Percentiles rank a stretch among this genome's conserved stretches.
These are phyloP conservation scores for Nycticebus coucang DNA, from an alignment of 2,113 vertebrate genomes.

Conservation along the genomic window DNA sequence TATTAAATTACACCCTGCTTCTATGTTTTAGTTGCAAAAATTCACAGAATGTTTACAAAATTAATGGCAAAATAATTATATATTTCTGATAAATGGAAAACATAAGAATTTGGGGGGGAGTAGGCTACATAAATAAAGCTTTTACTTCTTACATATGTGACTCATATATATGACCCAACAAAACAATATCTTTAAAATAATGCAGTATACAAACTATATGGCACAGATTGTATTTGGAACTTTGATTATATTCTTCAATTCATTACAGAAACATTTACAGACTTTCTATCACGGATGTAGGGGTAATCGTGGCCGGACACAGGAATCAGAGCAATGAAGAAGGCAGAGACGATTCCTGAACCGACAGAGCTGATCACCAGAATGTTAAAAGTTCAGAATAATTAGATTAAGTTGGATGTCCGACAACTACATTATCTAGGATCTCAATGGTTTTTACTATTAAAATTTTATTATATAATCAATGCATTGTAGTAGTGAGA, in stretches of 20 bases:
- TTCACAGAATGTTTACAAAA: background rate
- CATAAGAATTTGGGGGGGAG: background rate
- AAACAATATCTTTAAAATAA: background rate
- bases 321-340: background rate
- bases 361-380: background rate
- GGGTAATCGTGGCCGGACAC: rapidly evolving
- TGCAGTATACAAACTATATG: background rate
- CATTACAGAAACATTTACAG: background rate
- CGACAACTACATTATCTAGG: background rate
- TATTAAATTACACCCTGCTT: background rate
- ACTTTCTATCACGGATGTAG: background rate
- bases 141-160: background rate
- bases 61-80: constrained; percentile 13
- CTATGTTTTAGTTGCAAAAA: background rate
- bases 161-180: background rate
- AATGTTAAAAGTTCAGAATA: background rate
- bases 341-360: background rate
- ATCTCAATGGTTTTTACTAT: background rate
- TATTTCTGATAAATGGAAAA: background rate
- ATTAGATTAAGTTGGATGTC: background rate
- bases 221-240: background rate
- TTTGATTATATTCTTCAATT: background rate
- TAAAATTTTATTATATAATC: background rate
- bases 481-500: background rate
- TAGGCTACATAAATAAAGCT: background rate